Evolutionary conservation across 2,888 invertebrate genomes (phyloP).

Genomic region (Tineola bisselliella): DNA sequence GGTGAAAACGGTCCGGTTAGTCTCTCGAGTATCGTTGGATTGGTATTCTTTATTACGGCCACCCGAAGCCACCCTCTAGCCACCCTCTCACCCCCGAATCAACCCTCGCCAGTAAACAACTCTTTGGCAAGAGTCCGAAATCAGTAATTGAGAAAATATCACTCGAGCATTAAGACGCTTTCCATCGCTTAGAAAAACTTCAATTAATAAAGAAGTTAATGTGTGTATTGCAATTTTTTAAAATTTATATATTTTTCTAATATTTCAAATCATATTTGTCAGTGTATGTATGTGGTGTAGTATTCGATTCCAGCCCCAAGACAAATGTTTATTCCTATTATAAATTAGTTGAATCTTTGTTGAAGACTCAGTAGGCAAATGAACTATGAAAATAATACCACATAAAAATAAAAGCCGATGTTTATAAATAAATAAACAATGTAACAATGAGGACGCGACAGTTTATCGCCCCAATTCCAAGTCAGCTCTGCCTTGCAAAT

Average conservation of each 20-base stretch:
- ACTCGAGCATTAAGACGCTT: constrained; percentile 18
- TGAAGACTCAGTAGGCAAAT: too few relatives aligned
- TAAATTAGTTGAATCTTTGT: too few relatives aligned
- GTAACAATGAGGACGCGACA: background rate
- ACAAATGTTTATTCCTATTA: too few relatives aligned
- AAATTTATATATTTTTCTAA: too few relatives aligned
- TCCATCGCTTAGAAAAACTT: constrained; percentile 20
- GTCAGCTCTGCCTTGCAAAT: background rate
- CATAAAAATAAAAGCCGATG: background rate
- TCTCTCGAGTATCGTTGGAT: constrained; percentile 34
- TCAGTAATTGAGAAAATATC: constrained; percentile 41
- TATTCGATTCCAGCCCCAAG: too few relatives aligned
- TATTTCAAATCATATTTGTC: too few relatives aligned
- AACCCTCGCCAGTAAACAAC: constrained; percentile 32
- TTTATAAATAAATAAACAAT: constrained; percentile 25
- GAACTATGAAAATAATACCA: background rate
- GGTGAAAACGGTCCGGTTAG: constrained; percentile 27
- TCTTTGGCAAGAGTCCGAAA: constrained; percentile 31
- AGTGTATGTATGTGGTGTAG: too few relatives aligned
- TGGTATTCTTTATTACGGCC: constrained; percentile 48
- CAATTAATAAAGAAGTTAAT: background rate
- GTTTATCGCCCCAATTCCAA: background rate
- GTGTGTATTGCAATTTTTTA: too few relatives aligned
- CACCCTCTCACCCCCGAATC: constrained; percentile 9
- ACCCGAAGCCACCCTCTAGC: constrained; percentile 21